phyloP scores from a whole-genome alignment of 2,888 invertebrate species.

The Meiosimyza decipiens region DNA sequence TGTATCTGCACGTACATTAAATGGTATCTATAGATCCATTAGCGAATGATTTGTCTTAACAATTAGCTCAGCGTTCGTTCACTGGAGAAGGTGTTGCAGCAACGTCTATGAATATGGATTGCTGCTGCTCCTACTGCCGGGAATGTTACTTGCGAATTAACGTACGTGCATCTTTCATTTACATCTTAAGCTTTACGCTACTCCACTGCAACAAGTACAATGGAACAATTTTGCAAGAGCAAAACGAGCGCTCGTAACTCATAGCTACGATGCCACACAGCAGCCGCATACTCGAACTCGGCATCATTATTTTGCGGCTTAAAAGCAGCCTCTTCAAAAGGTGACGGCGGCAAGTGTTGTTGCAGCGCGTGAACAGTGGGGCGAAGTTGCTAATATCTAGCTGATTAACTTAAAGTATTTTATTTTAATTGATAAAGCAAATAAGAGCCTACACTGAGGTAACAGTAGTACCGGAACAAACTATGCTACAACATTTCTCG shows the following conservation, averaged over 20 bases:
- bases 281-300: not conserved
- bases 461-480: no score
- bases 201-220: conserved; percentile 3
- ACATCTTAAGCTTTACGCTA: not conserved
- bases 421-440: no score
- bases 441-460: no score
- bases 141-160: not conserved
- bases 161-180: conserved; percentile 4
- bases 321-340: conserved; percentile 16
- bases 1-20: conserved; percentile 21
- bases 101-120: not conserved
- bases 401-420: not conserved
- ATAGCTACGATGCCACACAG: not conserved
- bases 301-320: conserved; percentile 12
- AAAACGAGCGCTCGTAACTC: not conserved
- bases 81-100: conserved; percentile 1
- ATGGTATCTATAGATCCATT: conserved; percentile 32
- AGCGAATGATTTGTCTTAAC: conserved; percentile 39
- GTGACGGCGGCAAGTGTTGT: not conserved
- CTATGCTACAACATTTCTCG: no score
- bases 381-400: not conserved
- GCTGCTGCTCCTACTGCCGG: not conserved
- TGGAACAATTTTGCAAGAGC: not conserved
- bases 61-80: conserved; percentile 25
- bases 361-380: conserved; percentile 5